Evolutionary conservation across 2,888 invertebrate species (phyloP), one percentile per base, ranked within the genome.

Genomic region (Tiliacea citrago): DNA sequence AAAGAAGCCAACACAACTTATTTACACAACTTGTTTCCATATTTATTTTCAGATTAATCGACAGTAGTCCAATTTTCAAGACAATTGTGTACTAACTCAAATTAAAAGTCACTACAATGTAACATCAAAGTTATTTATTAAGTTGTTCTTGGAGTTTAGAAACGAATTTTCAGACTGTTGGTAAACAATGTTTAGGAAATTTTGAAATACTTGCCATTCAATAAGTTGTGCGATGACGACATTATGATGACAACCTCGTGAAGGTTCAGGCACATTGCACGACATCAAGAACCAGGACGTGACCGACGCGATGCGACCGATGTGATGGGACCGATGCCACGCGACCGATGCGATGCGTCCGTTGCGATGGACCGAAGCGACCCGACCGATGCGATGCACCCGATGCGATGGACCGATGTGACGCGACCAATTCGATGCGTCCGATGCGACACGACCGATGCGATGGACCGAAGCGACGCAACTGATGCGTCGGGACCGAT

Each of bases 51-150:
- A 57, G 47, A 77, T 60, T 42, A 53, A 60, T 71, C 35, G 49
- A 77, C 24, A 24, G 21, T n/a, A 47, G 35, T 47, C 39, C n/a
- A 63, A 74, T 74, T 53, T 63, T 53, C 35, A 47, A 58, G 51
- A 63, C 51, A 74, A 63, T 73, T 80, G 45, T 78, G 45, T 29
- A 73, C 21, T 49, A 21, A 66, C 35, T 49, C 47, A 62, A 73
- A 73, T 79, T 67, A 55, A 57, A 78, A 67, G 62, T 73, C 45
- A 62, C 12, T 62, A 55, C 51, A 79, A 73, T n/a, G 24, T n/a
- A 78, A 71, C 53, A 63, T 71, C 53, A 49, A 79, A 72, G 60
- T 72, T 72, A 55, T 66, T 49, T 66, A 55, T 66, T 53, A 55
- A 55, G 42, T 66, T 77, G 49, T 73, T 66, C 21, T 62, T 61